Evolutionary conservation across 2,888 invertebrate species (phyloP), one percentile per base, ranked within the genome.

Genomic region (Plagodis pulveraria): DNA sequence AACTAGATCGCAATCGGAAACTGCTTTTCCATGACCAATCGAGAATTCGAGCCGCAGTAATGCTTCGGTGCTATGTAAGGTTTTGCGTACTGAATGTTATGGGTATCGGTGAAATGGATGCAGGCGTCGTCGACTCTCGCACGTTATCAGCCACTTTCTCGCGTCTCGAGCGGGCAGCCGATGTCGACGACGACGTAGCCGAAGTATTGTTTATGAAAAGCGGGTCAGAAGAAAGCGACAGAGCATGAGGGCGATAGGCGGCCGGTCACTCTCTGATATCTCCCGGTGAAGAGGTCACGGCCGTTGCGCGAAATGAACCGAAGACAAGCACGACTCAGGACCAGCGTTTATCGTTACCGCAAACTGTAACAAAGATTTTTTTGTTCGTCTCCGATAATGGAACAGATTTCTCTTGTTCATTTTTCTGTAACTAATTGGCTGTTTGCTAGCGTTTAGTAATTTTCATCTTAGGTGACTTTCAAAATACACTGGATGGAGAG

Each of bases 131-230:
- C 70, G 78, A 59, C 73, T 77, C 75, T 80, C 76, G 81, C 76
- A 80, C 80, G 80, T 83, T 85, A 84, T 85, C 83, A 86, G 80
- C 81, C 81, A 89, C 91, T 92, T 91, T 92, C 91, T 85, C 90
- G 88, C 72, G 12, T 78, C 72, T 59, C 73, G 71, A 77, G 77
- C 84, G 81, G 40, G 8, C 40, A 10, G 9, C 10, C 10, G 10
- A 5, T 10, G 10, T 40, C 81, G 70, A 80, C 78, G 76, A 72
- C 76, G 76, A 72, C 78, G 79, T 72, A 83, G 84, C 78, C 84
- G 81, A 82, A 87, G 91, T 91, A 91, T 91, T 91, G 91, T 91
- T 90, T 88, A 84, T 83, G 87, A 90, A 91, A 91, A 92, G 90
- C 86, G 87, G 91, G 91, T 91, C 91, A 92, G 81, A 90, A 88